Conservation (phyloP, 35 echinoderm and acorn worm species). For the Heliocidaris tuberculata region DNA sequence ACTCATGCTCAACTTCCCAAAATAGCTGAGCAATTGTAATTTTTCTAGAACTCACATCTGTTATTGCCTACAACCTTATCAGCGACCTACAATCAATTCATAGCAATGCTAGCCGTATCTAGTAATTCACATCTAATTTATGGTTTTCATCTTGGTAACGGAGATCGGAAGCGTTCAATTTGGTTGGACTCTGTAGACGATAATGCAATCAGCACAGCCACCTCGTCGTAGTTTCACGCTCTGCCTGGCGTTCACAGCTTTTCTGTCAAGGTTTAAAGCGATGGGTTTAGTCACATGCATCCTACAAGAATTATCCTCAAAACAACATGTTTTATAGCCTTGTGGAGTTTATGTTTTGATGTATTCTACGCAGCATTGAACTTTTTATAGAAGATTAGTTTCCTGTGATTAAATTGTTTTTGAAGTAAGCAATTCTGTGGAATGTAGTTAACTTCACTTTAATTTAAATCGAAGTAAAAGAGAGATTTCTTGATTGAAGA, state of each 20-base stretch:
- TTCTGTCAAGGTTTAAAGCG: not conserved
- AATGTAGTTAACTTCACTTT: not conserved
- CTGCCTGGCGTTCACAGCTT: not conserved
- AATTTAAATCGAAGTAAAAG: not conserved
- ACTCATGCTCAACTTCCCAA: not conserved
- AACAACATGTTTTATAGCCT: not conserved
- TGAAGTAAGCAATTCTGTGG: too few relatives aligned
- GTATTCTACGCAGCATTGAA: not conserved
- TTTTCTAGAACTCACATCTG: not conserved
- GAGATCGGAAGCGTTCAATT: constrained; percentile 1
- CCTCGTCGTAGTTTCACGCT: not conserved
- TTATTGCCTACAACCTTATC: not conserved
- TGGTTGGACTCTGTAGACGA: not conserved
- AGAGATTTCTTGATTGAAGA: not conserved
- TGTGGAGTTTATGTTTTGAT: not conserved
- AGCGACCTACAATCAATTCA: not conserved
- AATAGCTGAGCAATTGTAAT: not conserved
- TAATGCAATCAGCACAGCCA: constrained; percentile 1
- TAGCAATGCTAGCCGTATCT: not conserved
- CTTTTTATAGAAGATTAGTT: not conserved
- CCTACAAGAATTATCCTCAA: not conserved
- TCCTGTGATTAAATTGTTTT: not conserved
- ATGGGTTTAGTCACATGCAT: not conserved
- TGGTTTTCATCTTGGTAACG: not conserved
- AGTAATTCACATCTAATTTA: not conserved